These are phyloP conservation scores for Xestoiulus laeticollis DNA, from an alignment of 2,888 invertebrate species.

Conservation along the genomic window DNA sequence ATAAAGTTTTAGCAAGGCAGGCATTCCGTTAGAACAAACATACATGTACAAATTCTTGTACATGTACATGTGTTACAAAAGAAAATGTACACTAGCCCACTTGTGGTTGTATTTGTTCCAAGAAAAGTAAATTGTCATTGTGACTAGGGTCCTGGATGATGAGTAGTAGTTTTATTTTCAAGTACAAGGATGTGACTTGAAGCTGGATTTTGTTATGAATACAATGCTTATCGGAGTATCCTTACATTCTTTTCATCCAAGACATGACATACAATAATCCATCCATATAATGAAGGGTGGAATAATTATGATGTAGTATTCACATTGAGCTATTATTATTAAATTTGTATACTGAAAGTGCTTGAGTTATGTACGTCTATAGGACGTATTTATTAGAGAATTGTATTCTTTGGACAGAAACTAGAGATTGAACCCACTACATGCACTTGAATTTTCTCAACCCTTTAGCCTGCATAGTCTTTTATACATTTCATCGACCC, in stretches of 20 bases:
- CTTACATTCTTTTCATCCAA: background rate
- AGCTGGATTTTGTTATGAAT: background rate
- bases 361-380: background rate
- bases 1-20: too few species aligned
- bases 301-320: background rate
- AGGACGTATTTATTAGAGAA: background rate
- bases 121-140: too few species aligned
- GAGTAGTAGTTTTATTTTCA: background rate
- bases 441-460: background rate
- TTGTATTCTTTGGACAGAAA: background rate
- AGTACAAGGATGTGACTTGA: background rate
- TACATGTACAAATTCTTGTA: too few species aligned
- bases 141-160: too few species aligned
- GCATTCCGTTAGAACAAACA: too few species aligned
- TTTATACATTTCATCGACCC: background rate
- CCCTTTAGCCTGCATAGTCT: background rate
- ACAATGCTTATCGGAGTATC: background rate
- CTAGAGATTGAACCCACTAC: background rate
- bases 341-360: background rate
- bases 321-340: background rate
- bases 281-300: background rate
- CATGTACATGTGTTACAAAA: background rate
- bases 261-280: background rate
- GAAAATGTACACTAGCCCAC: background rate
- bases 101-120: background rate